Evolutionary conservation across 2,888 invertebrate species (phyloP), one percentile per base, ranked within the genome.

Genomic region (Ecliptopera silaceata): DNA sequence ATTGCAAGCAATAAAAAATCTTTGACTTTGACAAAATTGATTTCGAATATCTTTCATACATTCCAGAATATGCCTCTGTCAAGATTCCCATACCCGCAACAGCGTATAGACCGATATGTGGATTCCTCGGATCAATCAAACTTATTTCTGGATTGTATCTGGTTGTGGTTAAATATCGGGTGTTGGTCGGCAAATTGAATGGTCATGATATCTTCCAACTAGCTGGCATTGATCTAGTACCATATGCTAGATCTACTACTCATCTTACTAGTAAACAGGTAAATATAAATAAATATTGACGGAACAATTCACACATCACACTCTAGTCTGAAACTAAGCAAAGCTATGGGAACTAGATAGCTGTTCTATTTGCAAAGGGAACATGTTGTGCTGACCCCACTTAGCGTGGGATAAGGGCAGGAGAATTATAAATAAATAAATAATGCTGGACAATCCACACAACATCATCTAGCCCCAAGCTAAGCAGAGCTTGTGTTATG

Each of bases 121-220:
- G 98, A 0, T 94, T 99, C 61, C 89, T 98, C 15, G 99, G 99
- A 17, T 94, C 95, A 26, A 95, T 98, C 59, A 94, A 94, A 59
- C 92, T 98, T 0, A 88, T 98, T 59, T 96, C 97, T 51, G 98
- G 98, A 46, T 93, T 95, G 47, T 98, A 98, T 81, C 91, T 99
- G 57, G 93, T 99, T 58, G 95, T 98, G 10, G 97, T 97, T 64
- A 98, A 98, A 17, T 95, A 95, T 74, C 94, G 97, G 59, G 93
- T 95, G 70, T 84, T 89, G 79, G 86, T 98, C 32, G 98, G 98
- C 17, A 94, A 95, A 65, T 92, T 97, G 51, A 95, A 95, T 70
- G 95, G 95, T 0, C 95, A 96, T 72, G 93, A 95, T 13, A 93
- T 98, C 69, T 97, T 95, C 92, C 93, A 95, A 75, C 82, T 97